Base-by-base conservation (phyloP, 2,888 invertebrate genomes). In the Nemotelus pantherinus region DNA sequence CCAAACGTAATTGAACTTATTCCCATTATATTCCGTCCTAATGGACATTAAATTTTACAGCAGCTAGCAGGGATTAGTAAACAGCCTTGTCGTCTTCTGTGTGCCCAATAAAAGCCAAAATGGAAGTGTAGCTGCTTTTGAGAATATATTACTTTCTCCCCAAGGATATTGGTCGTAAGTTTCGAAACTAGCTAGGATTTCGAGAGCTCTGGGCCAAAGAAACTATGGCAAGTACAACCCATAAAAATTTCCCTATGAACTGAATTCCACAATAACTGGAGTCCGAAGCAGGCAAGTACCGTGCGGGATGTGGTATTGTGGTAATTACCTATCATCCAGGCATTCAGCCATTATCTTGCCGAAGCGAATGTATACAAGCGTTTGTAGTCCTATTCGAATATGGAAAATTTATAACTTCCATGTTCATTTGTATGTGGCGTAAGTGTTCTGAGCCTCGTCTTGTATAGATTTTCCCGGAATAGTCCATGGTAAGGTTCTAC, bases 51-150 rank as follows among this genome's bases (percentile, higher is more conserved):
- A 68, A 68, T 68, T 68, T 41, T 50, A 41, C 48, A 47, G 50
- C 25, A 68, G 39, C 48, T 68, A 25, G 25, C 47, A 68, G 48
- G 67, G 67, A 68, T 68, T 68, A 68, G 67, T 68, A 50, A 10
- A 65, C 50, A 50, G 5, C 9, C 9, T 50, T 9, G 6, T 50
- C 5, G 50, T 50, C 6, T 50, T 50, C 9, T 50, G 6, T 9
- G 9, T 7, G 50, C 9, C 9, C 9, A 9, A 9, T 9, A 60
- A 25, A 43, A 60, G 60, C 41, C n/a, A 60, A 41, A 10, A 60
- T 60, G 41, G 7, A 60, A n/a, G 25, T 60, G 60, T 60, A 60
- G 5, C 25, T n/a, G 41, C 39, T 60, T 39, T 43, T 7, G 5
- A 7, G 41, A 60, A 39, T 60, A 60, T 60, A 25, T 57, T 57